Evolutionary conservation across 2,888 invertebrate genomes (phyloP), one percentile per base, ranked within the genome.

Genomic region (Amiota minor): DNA sequence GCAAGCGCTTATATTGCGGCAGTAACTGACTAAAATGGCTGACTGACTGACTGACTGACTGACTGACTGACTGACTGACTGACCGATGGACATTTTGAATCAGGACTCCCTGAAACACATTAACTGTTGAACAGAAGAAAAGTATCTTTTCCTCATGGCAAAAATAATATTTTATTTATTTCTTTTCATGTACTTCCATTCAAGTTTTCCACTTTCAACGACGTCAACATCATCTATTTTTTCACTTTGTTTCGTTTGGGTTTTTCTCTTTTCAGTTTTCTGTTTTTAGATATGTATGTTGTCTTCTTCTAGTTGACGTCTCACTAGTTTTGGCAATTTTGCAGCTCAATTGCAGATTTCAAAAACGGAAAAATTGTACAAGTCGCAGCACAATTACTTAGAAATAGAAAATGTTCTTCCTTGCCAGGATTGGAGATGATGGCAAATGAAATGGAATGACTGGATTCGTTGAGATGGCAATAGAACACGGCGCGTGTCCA

Each of bases 291-390:
- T 35, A 35, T 35, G 35, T 35, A 35, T 35, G 35, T 35, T 35
- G 35, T 35, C 35, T 35, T 35, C 35, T 35, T 2, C 35, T 35
- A 35, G 20, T 10, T 59, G 20, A 18, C 23, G 10, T 59, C 20
- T 59, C 18, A 47, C 64, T 46, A 46, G 45, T 64, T 45, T 46
- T 64, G 64, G 64, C 45, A 64, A 62, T 62, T 62, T 62, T 62
- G 62, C 64, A 64, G 64, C 64, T 64, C 64, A 64, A 64, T 46
- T 64, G 64, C 64, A 64, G 64, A 46, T 64, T 46, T 46, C 14
- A 45, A 64, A 56, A 64, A 46, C 18, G 35, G 35, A 62, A 35
- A 62, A 62, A 62, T 62, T 62, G 11, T 59, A 59, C 59, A 59
- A 59, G 59, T 59, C 59, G 35, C 35, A 35, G 59, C 59, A 59